These are phyloP conservation scores for Aporophyla lueneburgensis DNA, from an alignment of 2,888 invertebrate species.

Conservation along the genomic window DNA sequence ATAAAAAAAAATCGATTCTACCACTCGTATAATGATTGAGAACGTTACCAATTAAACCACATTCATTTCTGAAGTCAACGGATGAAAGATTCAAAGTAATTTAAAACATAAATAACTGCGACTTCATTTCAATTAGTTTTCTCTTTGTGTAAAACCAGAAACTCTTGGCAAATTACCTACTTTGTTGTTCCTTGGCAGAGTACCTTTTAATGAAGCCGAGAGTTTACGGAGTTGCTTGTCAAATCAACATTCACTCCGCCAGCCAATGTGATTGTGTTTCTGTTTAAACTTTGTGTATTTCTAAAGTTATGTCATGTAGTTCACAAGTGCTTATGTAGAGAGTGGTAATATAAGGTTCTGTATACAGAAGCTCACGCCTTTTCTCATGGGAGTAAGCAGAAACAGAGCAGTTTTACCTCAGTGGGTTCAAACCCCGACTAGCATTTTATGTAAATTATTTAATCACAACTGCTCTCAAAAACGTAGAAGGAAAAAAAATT, in stretches of 20 bases:
- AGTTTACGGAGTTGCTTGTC: conserved; percentile 19
- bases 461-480: too few relatives aligned
- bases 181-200: conserved; percentile 24
- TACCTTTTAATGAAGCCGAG: conserved; percentile 37
- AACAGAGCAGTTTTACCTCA: too few relatives aligned
- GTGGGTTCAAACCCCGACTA: too few relatives aligned
- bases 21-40: background rate
- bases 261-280: conserved; percentile 9
- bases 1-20: too few relatives aligned
- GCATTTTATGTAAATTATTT: too few relatives aligned
- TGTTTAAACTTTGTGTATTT: conserved; percentile 5
- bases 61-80: background rate
- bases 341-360: background rate
- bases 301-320: background rate
- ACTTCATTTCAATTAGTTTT: conserved; percentile 34
- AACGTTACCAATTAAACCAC: background rate
- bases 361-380: background rate
- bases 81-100: background rate
- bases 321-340: background rate
- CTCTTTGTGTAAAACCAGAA: conserved; percentile 23
- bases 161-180: conserved; percentile 34
- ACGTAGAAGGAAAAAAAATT: too few relatives aligned
- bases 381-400: background rate
- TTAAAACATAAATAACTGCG: conserved; percentile 3
- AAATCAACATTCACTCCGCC: conserved; percentile 29